Evolutionary conservation across 2,797 vertebrate genomes (phyloP).

Genomic region (Tiaroga cobitis): DNA sequence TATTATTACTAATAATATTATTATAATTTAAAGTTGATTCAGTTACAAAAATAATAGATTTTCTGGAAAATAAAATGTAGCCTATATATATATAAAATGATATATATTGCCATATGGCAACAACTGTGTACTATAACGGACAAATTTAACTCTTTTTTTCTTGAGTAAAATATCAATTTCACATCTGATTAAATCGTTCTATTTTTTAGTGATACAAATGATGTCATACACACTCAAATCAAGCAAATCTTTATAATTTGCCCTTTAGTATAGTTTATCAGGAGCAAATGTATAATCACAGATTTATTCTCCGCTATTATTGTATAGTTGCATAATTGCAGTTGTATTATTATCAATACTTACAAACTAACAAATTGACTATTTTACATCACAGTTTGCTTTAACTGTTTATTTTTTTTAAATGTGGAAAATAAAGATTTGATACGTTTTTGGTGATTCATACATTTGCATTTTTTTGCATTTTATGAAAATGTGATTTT

Average conservation of each 20-base stretch:
- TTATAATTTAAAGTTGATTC: no score
- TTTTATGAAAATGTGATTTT: background rate
- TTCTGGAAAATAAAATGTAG: no score
- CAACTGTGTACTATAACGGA: no score
- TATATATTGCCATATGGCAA: no score
- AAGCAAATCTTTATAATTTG: background rate
- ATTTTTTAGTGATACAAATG: background rate
- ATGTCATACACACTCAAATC: background rate
- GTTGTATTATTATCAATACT: background rate
- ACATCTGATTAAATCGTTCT: background rate
- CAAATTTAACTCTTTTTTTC: no score
- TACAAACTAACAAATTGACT: background rate
- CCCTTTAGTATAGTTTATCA: background rate
- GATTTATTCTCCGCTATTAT: background rate
- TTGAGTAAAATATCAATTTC: background rate
- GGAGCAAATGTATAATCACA: background rate
- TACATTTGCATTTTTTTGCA: background rate
- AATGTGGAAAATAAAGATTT: background rate
- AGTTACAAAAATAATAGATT: no score
- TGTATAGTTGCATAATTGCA: background rate
- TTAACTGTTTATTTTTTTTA: background rate
- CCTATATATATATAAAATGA: no score
- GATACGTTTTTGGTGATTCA: background rate
- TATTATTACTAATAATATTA: no score
- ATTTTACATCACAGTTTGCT: background rate